phyloP scores from a whole-genome alignment of 2,113 vertebrate genomes.

The Camelus bactrianus region DNA sequence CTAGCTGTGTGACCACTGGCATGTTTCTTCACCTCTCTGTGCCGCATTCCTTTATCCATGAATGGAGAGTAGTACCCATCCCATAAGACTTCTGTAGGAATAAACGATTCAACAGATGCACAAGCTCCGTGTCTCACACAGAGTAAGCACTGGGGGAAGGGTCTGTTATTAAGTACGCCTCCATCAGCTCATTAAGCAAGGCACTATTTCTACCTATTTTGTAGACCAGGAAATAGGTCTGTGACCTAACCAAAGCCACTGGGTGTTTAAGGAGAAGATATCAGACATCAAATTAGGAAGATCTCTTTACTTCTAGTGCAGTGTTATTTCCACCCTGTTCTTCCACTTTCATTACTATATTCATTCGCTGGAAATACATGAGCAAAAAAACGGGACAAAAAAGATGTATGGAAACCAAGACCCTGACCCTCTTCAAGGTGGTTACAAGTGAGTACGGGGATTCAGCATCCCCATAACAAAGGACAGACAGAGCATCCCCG shows the following conservation, averaged over 20 bases:
- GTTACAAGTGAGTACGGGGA: background rate
- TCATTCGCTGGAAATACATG: background rate
- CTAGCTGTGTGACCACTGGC: background rate
- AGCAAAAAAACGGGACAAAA: background rate
- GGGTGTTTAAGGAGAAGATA: background rate
- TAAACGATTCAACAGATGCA: background rate
- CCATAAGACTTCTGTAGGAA: background rate
- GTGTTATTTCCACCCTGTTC: background rate
- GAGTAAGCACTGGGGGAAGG: background rate
- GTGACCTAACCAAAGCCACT: background rate
- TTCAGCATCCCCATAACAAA: background rate
- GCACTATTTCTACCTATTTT: no score
- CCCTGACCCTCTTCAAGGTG: background rate
- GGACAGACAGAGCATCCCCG: background rate
- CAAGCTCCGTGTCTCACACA: background rate
- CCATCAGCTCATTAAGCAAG: background rate
- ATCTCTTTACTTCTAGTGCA: background rate
- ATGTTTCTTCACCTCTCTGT: background rate
- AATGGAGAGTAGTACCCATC: background rate
- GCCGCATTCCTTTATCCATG: background rate
- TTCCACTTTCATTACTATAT: background rate
- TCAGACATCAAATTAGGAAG: background rate
- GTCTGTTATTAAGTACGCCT: no score
- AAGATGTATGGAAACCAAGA: no score
- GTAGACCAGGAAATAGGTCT: background rate